phyloP scores from a whole-genome alignment of 2,113 vertebrate genomes.

The Antechinus stuartii region DNA sequence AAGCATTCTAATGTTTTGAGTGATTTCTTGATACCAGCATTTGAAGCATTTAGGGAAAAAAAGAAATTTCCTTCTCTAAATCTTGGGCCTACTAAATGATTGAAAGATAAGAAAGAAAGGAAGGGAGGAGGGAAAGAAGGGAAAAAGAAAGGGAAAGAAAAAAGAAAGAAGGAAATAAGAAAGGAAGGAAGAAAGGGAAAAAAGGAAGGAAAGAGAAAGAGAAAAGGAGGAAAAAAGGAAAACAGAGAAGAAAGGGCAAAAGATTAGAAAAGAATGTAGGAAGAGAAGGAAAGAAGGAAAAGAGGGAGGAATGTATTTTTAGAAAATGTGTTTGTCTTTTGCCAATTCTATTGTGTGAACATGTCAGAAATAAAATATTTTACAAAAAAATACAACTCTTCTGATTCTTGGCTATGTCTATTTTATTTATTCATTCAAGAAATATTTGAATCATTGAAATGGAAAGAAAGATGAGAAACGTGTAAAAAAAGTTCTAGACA shows the following conservation, averaged over 20 bases:
- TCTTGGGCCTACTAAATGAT: neutral
- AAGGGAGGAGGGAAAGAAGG: no score
- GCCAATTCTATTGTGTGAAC: neutral
- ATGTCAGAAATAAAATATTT: neutral
- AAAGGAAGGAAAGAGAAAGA: neutral
- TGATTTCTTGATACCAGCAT: neutral
- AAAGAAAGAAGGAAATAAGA: neutral
- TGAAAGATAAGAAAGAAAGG: neutral
- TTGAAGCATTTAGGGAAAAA: neutral
- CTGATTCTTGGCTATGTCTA: neutral
- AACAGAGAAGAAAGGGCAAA: neutral
- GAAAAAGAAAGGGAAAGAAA: neutral
- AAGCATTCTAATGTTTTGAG: fast-evolving
- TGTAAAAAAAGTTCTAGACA: neutral
- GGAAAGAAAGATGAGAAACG: neutral
- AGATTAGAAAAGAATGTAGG: neutral
- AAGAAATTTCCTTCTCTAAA: neutral
- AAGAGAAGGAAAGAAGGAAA: neutral
- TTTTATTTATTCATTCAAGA: neutral
- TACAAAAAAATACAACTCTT: neutral
- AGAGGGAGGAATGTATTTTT: neutral
- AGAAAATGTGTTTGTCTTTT: neutral
- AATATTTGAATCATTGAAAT: neutral
- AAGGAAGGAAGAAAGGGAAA: neutral
- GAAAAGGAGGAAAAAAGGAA: no score